Evolutionary conservation across 64 coral and sea anemone genomes (phyloP).

Genomic region (Anthopleura sola): DNA sequence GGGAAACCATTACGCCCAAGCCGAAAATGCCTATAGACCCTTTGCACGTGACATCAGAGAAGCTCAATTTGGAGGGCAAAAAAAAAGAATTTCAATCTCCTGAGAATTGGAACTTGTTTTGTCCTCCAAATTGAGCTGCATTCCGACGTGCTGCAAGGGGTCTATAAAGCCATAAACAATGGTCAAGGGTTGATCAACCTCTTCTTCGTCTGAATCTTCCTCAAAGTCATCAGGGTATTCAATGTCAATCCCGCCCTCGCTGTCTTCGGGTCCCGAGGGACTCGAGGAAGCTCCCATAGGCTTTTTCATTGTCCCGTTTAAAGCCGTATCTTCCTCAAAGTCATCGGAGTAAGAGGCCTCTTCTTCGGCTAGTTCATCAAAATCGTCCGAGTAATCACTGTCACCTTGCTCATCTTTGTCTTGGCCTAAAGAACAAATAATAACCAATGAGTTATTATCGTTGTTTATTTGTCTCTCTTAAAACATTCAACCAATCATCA

Average conservation of each 20-base stretch:
- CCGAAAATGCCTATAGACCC: too few species aligned
- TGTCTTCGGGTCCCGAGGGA: constrained; percentile 21
- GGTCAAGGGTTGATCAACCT: background rate
- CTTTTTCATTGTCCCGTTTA: constrained; percentile 42
- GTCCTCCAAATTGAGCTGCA: too few species aligned
- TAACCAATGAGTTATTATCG: background rate
- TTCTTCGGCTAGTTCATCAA: constrained; percentile 61
- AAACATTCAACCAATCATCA: too few species aligned
- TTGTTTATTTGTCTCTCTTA: background rate
- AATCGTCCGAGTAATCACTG: constrained; percentile 83
- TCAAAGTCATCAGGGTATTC: constrained; percentile 89
- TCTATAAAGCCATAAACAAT: too few species aligned
- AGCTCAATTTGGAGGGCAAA: too few species aligned
- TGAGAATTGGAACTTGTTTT: too few species aligned
- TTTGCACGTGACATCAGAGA: too few species aligned
- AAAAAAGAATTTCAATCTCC: too few species aligned
- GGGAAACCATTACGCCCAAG: too few species aligned
- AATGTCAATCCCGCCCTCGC: constrained; percentile 26
- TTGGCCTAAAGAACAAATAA: background rate
- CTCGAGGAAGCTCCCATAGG: constrained; percentile 30
- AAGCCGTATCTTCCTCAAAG: constrained; percentile 54
- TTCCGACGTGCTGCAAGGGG: too few species aligned
- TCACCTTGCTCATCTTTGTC: constrained; percentile 12
- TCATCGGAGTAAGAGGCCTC: constrained; percentile 65
- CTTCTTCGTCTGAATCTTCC: constrained; percentile 74